These are phyloP conservation scores for Lytechinus variegatus DNA, from an alignment of 35 echinoderm and acorn worm genomes.

Conservation along the genomic window DNA sequence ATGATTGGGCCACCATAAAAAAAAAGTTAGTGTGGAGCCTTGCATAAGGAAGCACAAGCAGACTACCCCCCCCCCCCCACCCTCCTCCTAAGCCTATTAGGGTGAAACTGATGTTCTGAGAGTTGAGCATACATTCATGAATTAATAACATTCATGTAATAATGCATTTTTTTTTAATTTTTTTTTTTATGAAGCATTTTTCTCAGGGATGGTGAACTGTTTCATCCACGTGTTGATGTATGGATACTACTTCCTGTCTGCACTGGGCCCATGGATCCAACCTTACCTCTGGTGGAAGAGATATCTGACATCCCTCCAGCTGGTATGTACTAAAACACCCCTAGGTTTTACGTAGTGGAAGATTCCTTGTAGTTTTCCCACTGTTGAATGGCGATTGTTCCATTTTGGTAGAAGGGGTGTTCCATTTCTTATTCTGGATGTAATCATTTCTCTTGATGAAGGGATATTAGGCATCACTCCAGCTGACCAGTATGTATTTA, in stretches of 20 bases:
- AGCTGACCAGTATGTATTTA: no score
- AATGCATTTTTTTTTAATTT: background rate
- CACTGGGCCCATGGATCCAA: slow-evolving; percentile 72
- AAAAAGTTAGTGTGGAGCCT: no score
- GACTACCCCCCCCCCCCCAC: no score
- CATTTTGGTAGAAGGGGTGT: background rate
- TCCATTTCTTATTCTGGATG: background rate
- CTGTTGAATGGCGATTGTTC: background rate
- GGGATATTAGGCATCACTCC: slow-evolving; percentile 65
- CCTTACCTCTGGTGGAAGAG: slow-evolving; percentile 96
- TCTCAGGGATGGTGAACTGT: slow-evolving; percentile 76
- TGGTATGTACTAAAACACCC: slow-evolving; percentile 64
- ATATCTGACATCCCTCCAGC: slow-evolving; percentile 80
- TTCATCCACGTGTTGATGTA: slow-evolving; percentile 91
- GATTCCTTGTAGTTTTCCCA: background rate
- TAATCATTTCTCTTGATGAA: slow-evolving; percentile 94
- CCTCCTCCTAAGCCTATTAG: no score
- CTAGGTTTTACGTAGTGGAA: background rate
- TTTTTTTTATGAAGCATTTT: slow-evolving; percentile 62
- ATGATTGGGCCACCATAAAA: no score
- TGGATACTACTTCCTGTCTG: slow-evolving; percentile 85
- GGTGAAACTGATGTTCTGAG: no score
- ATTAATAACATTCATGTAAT: background rate
- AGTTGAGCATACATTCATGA: no score
- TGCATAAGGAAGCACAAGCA: no score